These are phyloP conservation scores for Chrysina gloriosa DNA, from an alignment of 2,888 invertebrate species.

Conservation along the genomic window DNA sequence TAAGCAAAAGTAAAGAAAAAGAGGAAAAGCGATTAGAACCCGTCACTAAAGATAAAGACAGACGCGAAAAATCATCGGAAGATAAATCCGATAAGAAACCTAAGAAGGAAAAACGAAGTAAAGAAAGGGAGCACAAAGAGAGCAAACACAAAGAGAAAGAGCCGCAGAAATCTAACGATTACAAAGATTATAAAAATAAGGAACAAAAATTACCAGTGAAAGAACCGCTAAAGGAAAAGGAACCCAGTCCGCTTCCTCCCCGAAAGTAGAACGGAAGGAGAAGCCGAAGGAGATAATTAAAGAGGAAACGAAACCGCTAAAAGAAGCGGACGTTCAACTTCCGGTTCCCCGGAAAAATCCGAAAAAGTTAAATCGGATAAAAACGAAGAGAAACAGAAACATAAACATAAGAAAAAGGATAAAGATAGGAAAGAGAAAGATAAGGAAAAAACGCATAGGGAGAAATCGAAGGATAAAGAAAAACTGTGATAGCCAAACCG, in stretches of 20 bases:
- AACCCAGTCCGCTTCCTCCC: slow-evolving; percentile 66
- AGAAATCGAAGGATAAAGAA: slow-evolving; percentile 65
- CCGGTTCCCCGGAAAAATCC: slow-evolving; percentile 55
- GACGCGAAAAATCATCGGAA: slow-evolving; percentile 46
- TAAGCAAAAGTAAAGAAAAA: slow-evolving; percentile 53
- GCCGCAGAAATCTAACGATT: slow-evolving; percentile 63
- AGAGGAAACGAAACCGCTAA: slow-evolving; percentile 55
- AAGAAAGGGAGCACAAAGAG: slow-evolving; percentile 71
- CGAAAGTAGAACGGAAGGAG: slow-evolving; percentile 69
- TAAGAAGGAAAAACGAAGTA: slow-evolving; percentile 73
- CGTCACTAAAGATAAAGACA: slow-evolving; percentile 55
- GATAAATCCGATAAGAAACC: slow-evolving; percentile 54
- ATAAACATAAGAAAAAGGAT: slow-evolving; percentile 69
- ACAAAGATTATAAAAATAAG: slow-evolving; percentile 66
- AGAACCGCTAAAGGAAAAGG: slow-evolving; percentile 59
- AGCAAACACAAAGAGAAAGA: slow-evolving; percentile 60
- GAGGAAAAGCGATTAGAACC: slow-evolving; percentile 57
- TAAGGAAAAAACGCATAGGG: slow-evolving; percentile 65
- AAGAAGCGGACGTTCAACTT: slow-evolving; percentile 53
- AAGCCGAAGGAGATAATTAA: slow-evolving; percentile 62
- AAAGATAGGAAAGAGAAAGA: slow-evolving; percentile 68
- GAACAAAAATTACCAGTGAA: slow-evolving; percentile 50
- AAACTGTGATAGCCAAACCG: slow-evolving; percentile 49
- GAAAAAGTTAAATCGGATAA: slow-evolving; percentile 57
- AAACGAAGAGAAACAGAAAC: slow-evolving; percentile 63